Evolutionary conservation across 2,113 vertebrate genomes (phyloP).

Genomic region (Salvelinus sp.): DNA sequence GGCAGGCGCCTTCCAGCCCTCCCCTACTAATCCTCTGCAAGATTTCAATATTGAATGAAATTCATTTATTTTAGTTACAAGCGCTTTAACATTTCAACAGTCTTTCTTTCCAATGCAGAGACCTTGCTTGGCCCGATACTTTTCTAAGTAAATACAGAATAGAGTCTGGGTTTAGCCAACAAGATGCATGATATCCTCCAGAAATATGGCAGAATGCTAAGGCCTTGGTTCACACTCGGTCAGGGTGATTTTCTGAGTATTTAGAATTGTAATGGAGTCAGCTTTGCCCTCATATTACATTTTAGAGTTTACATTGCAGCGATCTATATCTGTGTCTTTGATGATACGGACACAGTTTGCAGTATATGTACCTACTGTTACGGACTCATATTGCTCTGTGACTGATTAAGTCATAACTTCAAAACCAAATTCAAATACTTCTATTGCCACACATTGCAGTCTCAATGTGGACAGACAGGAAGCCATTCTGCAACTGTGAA

Average conservation of each 20-base stretch:
- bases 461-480: slow-evolving; percentile 39
- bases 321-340: too few species aligned
- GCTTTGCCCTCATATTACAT: background rate
- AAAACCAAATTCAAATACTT: background rate
- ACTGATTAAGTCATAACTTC: too few species aligned
- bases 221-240: background rate
- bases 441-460: background rate
- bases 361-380: background rate
- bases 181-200: slow-evolving; percentile 26
- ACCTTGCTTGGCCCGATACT: slow-evolving; percentile 26
- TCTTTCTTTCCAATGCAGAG: slow-evolving; percentile 19
- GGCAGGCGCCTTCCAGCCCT: slow-evolving; percentile 20
- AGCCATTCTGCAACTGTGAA: slow-evolving; percentile 3
- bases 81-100: slow-evolving; percentile 29
- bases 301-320: too few species aligned
- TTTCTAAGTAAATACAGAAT: too few species aligned
- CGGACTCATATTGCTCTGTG: background rate
- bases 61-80: slow-evolving; percentile 51
- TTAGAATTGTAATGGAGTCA: slow-evolving; percentile 13
- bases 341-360: too few species aligned
- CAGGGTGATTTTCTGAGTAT: background rate
- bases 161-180: slow-evolving; percentile 12
- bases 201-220: background rate
- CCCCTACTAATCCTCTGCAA: slow-evolving; percentile 39
- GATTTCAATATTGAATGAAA: slow-evolving; percentile 61